These are phyloP conservation scores for Echinarachnius parma DNA, from an alignment of 53 echinoderm and acorn worm genomes.

Conservation along the genomic window DNA sequence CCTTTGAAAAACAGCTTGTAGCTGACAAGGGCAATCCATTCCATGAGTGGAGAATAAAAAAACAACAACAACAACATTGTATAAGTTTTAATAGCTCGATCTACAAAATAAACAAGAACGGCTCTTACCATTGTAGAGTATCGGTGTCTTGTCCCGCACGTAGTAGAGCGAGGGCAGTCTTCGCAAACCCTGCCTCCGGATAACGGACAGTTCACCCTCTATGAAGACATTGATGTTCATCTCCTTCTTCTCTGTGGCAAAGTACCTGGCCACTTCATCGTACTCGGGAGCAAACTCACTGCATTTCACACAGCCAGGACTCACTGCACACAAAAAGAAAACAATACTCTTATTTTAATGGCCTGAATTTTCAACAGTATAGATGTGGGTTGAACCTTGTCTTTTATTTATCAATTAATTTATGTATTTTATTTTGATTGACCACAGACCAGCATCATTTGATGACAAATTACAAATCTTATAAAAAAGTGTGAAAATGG, in stretches of 20 bases:
- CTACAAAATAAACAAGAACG: background rate
- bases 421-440: background rate
- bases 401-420: no score
- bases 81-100: no score
- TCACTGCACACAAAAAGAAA: constrained; percentile 20
- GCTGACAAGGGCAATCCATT: no score
- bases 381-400: no score
- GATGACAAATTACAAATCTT: no score
- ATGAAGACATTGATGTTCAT: constrained; percentile 19
- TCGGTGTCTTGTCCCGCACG: constrained; percentile 15
- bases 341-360: background rate
- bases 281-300: constrained; percentile 33
- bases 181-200: constrained; percentile 19
- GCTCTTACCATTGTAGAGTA: constrained; percentile 27
- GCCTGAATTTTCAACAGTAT: background rate
- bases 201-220: constrained; percentile 13
- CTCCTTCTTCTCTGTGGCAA: background rate
- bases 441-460: background rate
- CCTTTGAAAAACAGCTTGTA: no score
- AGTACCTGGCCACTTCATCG: constrained; percentile 16
- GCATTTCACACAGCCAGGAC: constrained; percentile 38
- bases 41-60: no score
- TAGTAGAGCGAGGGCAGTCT: constrained; percentile 32
- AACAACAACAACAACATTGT: no score
- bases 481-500: no score